Percentiles rank a stretch among this genome's conserved stretches.
Conservation (phyloP, 2,797 vertebrate species). For the Apogon hyalosoma region DNA sequence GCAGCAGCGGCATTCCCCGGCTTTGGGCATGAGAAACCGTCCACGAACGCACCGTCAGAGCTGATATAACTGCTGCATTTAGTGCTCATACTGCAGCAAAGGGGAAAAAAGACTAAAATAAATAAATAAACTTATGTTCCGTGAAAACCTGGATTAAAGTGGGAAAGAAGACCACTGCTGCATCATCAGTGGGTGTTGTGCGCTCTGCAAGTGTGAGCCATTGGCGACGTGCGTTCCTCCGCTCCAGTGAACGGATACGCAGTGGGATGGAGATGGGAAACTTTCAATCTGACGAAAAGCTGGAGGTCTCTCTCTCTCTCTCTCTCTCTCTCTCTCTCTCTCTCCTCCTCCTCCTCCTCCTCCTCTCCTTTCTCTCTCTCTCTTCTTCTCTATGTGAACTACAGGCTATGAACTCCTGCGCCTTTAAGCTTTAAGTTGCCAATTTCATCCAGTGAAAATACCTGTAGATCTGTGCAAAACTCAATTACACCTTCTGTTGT, state of each 20-base stretch:
- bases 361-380: not conserved
- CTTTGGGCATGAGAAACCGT: conserved; percentile 89
- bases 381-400: no score
- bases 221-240: not conserved
- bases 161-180: not conserved
- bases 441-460: no score
- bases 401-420: no score
- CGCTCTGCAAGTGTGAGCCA: not conserved
- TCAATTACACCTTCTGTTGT: no score
- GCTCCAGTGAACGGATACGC: not conserved
- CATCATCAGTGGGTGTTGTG: not conserved
- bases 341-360: not conserved
- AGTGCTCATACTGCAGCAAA: conserved; percentile 83
- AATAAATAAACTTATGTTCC: not conserved
- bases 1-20: conserved; percentile 80
- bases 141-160: not conserved
- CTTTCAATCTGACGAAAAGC: conserved; percentile 31
- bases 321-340: conserved; percentile 7
- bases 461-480: no score
- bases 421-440: no score
- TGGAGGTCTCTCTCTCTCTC: conserved; percentile 10
- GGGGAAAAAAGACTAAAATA: not conserved
- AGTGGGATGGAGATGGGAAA: conserved; percentile 12
- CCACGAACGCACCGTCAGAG: conserved; percentile 84
- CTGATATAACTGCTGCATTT: conserved; percentile 89